Evolutionary conservation across 2,113 vertebrate species (phyloP).

Genomic region (Oreocharis arfaki): DNA sequence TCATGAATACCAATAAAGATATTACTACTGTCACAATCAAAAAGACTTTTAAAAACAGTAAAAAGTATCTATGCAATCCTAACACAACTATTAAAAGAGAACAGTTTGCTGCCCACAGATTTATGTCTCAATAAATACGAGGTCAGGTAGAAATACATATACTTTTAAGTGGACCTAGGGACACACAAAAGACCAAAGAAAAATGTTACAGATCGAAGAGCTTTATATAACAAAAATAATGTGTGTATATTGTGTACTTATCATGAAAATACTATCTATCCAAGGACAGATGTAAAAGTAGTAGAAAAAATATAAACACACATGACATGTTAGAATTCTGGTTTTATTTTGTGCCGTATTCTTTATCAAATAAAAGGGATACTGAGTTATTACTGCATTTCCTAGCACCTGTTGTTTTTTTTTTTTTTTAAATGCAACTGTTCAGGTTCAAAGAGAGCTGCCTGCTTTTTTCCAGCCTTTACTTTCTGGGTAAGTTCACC

Average conservation of each 20-base stretch:
- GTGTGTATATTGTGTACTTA: background rate
- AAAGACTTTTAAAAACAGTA: background rate
- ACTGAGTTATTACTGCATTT: background rate
- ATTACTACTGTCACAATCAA: background rate
- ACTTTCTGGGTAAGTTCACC: background rate
- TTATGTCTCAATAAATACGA: background rate
- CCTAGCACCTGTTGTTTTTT: background rate
- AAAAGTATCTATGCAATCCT: background rate
- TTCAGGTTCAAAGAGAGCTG: background rate
- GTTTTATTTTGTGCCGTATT: background rate
- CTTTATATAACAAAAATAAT: background rate
- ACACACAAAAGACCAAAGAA: background rate
- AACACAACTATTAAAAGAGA: background rate
- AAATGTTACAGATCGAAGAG: background rate
- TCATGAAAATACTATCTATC: background rate
- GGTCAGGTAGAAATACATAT: background rate
- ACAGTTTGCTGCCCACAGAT: background rate
- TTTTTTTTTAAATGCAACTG: background rate
- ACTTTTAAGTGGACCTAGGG: background rate
- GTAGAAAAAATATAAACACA: background rate
- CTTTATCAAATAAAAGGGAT: background rate
- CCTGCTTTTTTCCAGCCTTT: background rate
- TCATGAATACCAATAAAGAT: background rate
- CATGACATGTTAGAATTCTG: background rate
- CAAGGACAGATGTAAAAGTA: background rate